Evolutionary conservation across 2,797 vertebrate species (phyloP).

Genomic region (Rhodeus uyekii): DNA sequence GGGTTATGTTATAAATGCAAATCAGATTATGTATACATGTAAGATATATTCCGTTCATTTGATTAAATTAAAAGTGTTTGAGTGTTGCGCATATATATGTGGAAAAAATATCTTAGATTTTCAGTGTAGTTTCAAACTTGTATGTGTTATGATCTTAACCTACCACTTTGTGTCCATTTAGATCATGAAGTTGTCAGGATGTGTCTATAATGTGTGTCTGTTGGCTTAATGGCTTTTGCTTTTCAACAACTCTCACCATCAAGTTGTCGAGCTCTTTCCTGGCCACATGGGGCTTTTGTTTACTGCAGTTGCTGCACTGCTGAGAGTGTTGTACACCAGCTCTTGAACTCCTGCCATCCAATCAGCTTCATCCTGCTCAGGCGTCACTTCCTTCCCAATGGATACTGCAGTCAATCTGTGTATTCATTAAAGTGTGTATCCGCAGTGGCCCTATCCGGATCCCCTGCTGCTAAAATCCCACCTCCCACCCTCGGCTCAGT

Average conservation of each 20-base stretch:
- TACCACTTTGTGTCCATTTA: neutral
- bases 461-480: constrained; percentile 44
- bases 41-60: neutral
- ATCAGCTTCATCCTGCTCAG: constrained; percentile 52
- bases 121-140: neutral
- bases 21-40: no score
- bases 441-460: constrained; percentile 34
- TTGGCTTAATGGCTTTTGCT: neutral
- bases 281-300: constrained; percentile 30
- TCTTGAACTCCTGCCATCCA: constrained; percentile 53
- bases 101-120: neutral
- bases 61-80: neutral
- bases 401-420: constrained; percentile 75
- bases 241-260: neutral
- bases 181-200: neutral
- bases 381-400: constrained; percentile 64
- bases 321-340: constrained; percentile 4
- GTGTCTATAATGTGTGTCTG: neutral
- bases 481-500: constrained; percentile 50
- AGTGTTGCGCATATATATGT: no score
- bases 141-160: neutral
- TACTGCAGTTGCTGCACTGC: neutral
- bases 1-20: neutral
- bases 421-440: constrained; percentile 63
- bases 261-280: neutral